Base-by-base conservation (phyloP, 2,888 invertebrate genomes). In the Copidosoma aretas region DNA sequence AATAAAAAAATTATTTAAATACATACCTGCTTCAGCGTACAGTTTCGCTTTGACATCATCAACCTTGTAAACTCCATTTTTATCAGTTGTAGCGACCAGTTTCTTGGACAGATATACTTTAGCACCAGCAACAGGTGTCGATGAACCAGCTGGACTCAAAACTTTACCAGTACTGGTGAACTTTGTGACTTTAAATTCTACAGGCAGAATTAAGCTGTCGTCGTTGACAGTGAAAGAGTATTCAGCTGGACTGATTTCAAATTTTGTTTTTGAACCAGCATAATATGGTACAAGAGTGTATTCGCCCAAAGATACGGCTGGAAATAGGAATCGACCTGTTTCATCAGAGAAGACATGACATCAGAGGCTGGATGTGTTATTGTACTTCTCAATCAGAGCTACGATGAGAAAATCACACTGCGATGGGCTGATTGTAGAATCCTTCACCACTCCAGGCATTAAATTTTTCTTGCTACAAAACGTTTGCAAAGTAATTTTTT, bases 141-240 rank as follows among this genome's bases (percentile, higher is more conserved):
- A 83, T 24, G 82, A 78, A 46, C 61, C 43, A 1, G 80, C 76
- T 17, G 81, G 79, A 5, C 80, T 77, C 15, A 91, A 79, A 1
- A 95, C 91, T 71, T 86, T 85, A 0, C 97, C 97, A 60, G 88
- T 87, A 0, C 95, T 89, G 67, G 91, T 93, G 81, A 97, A 97
- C 0, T 97, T 97, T 68, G 91, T 91, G 54, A 93, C 91, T 90
- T 92, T 85, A 57, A 84, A 85, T 76, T 79, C 80, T 72, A 79
- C 78, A 14, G 79, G 71, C 54, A 80, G 73, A 19, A 77, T 74
- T 5, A 80, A 62, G 68, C 91, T 91, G 60, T 89, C 89, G 80
- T 93, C 91, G 41, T 82, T 81, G 1, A 97, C 91, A 77, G 86
- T 86, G 75, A 97, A 90, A 0, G 90, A 86, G 15, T 94, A 84